phyloP scores from a whole-genome alignment of 2,888 invertebrate species.

The Meliscaeva auricollis region DNA sequence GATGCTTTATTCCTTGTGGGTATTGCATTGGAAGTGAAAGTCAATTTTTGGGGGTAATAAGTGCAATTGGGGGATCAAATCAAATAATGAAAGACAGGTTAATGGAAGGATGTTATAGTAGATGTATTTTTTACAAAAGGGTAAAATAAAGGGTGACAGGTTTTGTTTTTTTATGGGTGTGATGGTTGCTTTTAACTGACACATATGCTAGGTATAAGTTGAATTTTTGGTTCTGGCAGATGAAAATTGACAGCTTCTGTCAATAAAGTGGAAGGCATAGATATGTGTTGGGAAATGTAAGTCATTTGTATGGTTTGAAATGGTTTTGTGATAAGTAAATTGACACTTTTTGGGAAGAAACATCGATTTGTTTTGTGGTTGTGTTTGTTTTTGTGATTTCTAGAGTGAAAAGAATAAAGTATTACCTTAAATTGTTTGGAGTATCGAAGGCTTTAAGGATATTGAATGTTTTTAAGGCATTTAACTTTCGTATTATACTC shows the following conservation, averaged over 20 bases:
- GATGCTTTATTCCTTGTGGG: background rate
- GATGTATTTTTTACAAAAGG: background rate
- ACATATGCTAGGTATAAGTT: constrained; percentile 1
- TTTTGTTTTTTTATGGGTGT: background rate
- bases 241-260: constrained; percentile 1
- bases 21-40: constrained; percentile 1
- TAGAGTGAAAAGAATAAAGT: too few relatives aligned
- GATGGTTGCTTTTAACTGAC: constrained; percentile 6
- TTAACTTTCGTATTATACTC: too few relatives aligned
- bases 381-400: background rate
- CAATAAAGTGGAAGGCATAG: background rate
- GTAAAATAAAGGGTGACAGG: constrained; percentile 5
- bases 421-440: too few relatives aligned
- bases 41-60: background rate
- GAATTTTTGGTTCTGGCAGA: constrained; percentile 14
- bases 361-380: background rate
- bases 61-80: constrained; percentile 15
- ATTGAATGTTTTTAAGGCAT: too few relatives aligned
- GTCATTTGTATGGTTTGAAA: background rate
- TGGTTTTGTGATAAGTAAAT: background rate
- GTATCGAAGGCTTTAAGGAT: too few relatives aligned
- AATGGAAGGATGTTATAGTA: constrained; percentile 5
- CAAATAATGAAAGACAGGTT: constrained; percentile 7
- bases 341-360: background rate
- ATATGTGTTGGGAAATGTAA: background rate